phyloP scores from a whole-genome alignment of 92 coral and sea anemone genomes.

The Bergia puertoricense region DNA sequence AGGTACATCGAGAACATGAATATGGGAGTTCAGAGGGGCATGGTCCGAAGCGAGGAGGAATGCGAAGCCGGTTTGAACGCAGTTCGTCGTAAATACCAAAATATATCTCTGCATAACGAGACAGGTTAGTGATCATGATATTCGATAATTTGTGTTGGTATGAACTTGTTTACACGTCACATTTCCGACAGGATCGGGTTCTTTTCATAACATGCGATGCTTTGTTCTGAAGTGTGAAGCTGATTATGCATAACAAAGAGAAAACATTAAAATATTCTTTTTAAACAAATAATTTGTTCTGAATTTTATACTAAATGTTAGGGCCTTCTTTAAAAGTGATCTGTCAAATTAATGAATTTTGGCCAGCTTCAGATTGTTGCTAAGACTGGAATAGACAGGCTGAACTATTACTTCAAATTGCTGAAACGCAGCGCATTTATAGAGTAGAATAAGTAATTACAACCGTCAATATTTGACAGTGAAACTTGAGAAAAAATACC shows the following conservation, averaged over 20 bases:
- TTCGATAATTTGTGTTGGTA: not conserved
- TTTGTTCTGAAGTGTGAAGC: not conserved
- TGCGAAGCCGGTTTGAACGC: constrained; percentile 85
- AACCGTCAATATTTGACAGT: not conserved
- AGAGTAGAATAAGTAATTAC: too few relatives aligned
- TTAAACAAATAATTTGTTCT: not conserved
- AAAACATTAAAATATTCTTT: too few relatives aligned
- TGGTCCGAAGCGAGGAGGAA: constrained; percentile 75
- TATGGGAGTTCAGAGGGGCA: constrained; percentile 79
- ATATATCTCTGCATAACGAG: constrained; percentile 64
- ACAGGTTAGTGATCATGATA: constrained; percentile 65
- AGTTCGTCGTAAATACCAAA: constrained; percentile 65
- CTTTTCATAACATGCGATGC: too few relatives aligned
- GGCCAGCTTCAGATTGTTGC: not conserved
- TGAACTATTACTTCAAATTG: not conserved
- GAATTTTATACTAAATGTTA: not conserved
- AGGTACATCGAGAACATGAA: constrained; percentile 84
- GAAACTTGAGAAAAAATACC: too few relatives aligned
- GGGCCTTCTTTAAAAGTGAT: too few relatives aligned
- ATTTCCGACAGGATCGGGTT: not conserved
- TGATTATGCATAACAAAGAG: not conserved
- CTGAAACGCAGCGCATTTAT: not conserved
- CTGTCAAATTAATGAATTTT: too few relatives aligned
- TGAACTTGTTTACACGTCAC: not conserved
- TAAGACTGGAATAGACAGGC: not conserved